Evolutionary conservation across 2,113 vertebrate species (phyloP), one percentile per base, ranked within the genome.

Genomic region (Typhlomys cinereus): DNA sequence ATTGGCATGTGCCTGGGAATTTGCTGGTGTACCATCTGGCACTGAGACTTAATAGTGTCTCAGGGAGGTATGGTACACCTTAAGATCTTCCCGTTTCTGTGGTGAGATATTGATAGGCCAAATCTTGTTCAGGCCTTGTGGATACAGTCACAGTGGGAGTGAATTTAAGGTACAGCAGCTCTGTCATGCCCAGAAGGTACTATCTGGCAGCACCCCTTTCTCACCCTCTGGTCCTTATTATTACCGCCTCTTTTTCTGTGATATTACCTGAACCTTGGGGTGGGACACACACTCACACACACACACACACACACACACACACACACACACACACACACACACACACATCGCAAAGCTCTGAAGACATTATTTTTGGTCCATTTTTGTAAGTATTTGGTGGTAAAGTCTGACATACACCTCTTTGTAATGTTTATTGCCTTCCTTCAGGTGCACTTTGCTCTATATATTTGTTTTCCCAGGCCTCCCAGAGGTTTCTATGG

Each of bases 381-480:
- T 57, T 48, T 54, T 48, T 48, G 25, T 57, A 36, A 73, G 44
- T 59, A 59, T 34, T 4, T 82, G 76, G 4, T 25, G 54, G 57
- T 44, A 29, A 46, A 82, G n/a, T 17, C 27, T 69, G 61, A 54
- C 14, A 54, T 27, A 64, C 52, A 17, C 85, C 23, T 57, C 27
- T 59, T 80, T 74, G 29, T 44, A 78, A 78, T 82, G 34, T 71
- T 57, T 92, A 59, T n/a, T 89, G 62, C 76, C 39, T 50, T 86
- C 62, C n/a, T 46, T 78, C 50, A 23, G 75, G 57, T 46, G 50
- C 61, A 59, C 27, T 82, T 25, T 59, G 44, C 18, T 86, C 54
- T 7, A 69, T 75, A 78, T 1, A 39, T 23, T 46, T 80, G 31
- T 5, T 75, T 75, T 41, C 44, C 39, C 39, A 54, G 21, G 20